These are phyloP conservation scores for Pseudorhiza aurosa DNA, from an alignment of 30 jellyfish, hydroid and myxozoan species.

Conservation along the genomic window DNA sequence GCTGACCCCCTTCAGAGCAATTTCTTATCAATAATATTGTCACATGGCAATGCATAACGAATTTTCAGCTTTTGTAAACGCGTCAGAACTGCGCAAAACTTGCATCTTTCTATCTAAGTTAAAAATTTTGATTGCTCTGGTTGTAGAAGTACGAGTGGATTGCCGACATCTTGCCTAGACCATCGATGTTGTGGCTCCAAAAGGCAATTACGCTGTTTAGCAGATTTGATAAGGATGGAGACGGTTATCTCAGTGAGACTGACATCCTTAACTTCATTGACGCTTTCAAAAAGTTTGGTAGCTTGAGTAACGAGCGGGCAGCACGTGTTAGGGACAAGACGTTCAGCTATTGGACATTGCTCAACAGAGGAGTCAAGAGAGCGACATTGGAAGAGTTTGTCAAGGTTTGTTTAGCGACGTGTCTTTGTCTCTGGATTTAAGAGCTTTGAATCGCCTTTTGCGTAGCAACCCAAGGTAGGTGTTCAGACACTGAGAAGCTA, in stretches of 20 bases:
- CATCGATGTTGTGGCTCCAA: constrained; percentile 53
- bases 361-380: constrained; percentile 49
- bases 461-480: background rate
- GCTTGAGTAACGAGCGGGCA: constrained; percentile 47
- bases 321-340: constrained; percentile 57
- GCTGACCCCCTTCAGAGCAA: too few species aligned
- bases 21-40: too few species aligned
- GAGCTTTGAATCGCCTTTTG: background rate
- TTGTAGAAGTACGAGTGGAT: constrained; percentile 54
- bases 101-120: too few species aligned
- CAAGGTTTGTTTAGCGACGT: constrained; percentile 45
- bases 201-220: constrained; percentile 45
- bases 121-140: too few species aligned
- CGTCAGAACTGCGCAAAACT: too few species aligned
- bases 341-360: constrained; percentile 53
- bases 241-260: constrained; percentile 38
- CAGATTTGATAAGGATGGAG: constrained; percentile 60
- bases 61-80: too few species aligned
- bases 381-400: constrained; percentile 54
- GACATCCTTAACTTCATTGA: constrained; percentile 42
- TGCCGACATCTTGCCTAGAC: constrained; percentile 49
- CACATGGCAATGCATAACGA: too few species aligned
- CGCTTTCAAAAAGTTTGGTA: constrained; percentile 45
- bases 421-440: background rate
- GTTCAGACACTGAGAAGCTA: too few species aligned